phyloP scores from a whole-genome alignment of 2,797 vertebrate genomes.

The Enteromius unitaeniatus region DNA sequence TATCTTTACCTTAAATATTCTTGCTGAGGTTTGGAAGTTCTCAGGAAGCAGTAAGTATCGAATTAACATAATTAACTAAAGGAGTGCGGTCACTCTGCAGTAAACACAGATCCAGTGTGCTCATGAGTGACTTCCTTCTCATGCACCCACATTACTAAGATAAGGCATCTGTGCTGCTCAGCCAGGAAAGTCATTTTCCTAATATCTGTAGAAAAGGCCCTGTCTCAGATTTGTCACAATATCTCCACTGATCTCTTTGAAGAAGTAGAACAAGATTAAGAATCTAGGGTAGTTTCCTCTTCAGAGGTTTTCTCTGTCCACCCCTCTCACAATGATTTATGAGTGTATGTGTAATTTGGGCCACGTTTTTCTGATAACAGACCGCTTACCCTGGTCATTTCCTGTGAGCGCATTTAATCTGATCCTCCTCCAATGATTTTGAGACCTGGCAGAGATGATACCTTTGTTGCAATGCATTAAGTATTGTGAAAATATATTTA shows the following conservation, averaged over 20 bases:
- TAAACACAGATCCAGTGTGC: slow-evolving; percentile 34
- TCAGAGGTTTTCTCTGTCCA: background rate
- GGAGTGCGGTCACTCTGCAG: slow-evolving; percentile 34
- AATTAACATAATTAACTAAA: slow-evolving; percentile 49
- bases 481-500: background rate
- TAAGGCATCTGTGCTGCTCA: slow-evolving; percentile 27
- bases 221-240: slow-evolving; percentile 12
- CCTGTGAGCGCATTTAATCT: background rate
- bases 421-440: background rate
- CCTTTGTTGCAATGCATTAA: background rate
- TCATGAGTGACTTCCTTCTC: background rate
- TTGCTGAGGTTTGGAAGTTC: slow-evolving; percentile 1
- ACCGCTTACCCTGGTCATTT: background rate
- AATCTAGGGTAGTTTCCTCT: slow-evolving; percentile 20
- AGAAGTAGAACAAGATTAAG: background rate
- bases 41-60: background rate
- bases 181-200: slow-evolving; percentile 19
- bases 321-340: background rate
- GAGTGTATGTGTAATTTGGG: background rate
- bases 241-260: slow-evolving; percentile 30
- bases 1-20: background rate
- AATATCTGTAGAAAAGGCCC: background rate
- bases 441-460: background rate
- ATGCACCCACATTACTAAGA: slow-evolving; percentile 36
- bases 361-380: slow-evolving; percentile 9